Evolutionary conservation across 1,140 invertebrate species (phyloP), one percentile per base, ranked within the genome.

Genomic region (Rhopalosiphum padi): DNA sequence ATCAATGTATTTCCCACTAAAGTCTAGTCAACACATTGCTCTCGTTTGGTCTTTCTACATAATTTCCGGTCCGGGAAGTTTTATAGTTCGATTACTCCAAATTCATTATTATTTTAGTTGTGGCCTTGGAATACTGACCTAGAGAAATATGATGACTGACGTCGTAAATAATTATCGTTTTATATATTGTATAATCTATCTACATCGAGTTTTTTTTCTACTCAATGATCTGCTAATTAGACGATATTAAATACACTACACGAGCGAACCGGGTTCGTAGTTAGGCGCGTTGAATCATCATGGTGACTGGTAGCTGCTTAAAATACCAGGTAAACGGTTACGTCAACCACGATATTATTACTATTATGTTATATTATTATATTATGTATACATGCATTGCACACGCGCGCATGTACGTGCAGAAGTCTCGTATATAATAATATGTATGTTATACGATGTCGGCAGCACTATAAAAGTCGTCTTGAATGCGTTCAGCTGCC

Each of bases 301-400:
- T 7, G n/a, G 35, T 35, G n/a, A 89, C 87, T 30, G 86, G 86
- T 37, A 15, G 43, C n/a, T 0, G 43, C 86, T 55, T 55, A 55
- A 55, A 89, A 89, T 89, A 89, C 48, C 35, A 37, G 48, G 35
- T 89, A 89, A 89, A 89, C 51, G 51, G 48, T 89, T 89, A 55
- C 51, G 88, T 89, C 48, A 89, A 89, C 88, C 11, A 23, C 46
- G n/a, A 87, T 53, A 22, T 53, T 89, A 53, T 53, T 89, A 60
- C 55, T 60, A 41, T 41, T 85, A 23, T 86, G 43, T 43, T 43
- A 7, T 41, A 23, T 35, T 88, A 88, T 88, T 35, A 22, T 88
- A 35, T 88, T n/a, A 41, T 41, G 21, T 46, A 87, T 87, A 87
- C 43, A 87, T 11, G 23, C 30, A 87, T 37, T 88, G 46, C 30